Evolutionary conservation across 2,888 invertebrate species (phyloP), one percentile per base, ranked within the genome.

Genomic region (Stegophylla sp.): DNA sequence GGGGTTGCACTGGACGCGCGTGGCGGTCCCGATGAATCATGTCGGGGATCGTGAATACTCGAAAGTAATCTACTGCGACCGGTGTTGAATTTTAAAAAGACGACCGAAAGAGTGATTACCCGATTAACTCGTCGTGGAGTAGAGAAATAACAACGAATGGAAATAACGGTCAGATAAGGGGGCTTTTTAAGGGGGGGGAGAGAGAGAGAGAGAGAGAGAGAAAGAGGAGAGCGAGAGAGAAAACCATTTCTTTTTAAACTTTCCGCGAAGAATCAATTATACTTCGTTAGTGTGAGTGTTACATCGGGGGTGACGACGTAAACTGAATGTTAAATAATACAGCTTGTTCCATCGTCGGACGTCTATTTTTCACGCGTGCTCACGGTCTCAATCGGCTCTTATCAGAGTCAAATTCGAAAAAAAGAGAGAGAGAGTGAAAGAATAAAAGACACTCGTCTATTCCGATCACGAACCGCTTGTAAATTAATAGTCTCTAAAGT

Each of bases 31-130:
- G 45, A 77, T 77, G 77, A 77, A 77, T 77, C 77, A 77, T 67
- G 67, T 59, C 59, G 20, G 43, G 45, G 56, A 10, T n/a, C 10
- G 43, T 13, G 67, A 56, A 5, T 56, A 43, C 66, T 66, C 56
- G 43, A 56, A 66, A 76, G 76, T 41, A 67, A 76, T 66, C 66
- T 45, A 43, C 66, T 26, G n/a, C n/a, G 66, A 15, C 66, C 56
- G 56, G 67, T 20, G 77, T 59, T 59, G 63, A 77, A 77, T 77
- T 69, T 67, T 69, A 77, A 69, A 77, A 56, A n/a, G 56, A 59
- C 67, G 75, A 43, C 41, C 23, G 26, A 7, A 76, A 76, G 75
- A 76, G 64, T 13, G 75, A 66, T 75, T 51, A 51, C 63, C 34
- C 74, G 64, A 64, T 75, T 64, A 75, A 75, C 64, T 64, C 13